phyloP scores from a whole-genome alignment of 2,113 vertebrate genomes.

The Fregetta grallaria region DNA sequence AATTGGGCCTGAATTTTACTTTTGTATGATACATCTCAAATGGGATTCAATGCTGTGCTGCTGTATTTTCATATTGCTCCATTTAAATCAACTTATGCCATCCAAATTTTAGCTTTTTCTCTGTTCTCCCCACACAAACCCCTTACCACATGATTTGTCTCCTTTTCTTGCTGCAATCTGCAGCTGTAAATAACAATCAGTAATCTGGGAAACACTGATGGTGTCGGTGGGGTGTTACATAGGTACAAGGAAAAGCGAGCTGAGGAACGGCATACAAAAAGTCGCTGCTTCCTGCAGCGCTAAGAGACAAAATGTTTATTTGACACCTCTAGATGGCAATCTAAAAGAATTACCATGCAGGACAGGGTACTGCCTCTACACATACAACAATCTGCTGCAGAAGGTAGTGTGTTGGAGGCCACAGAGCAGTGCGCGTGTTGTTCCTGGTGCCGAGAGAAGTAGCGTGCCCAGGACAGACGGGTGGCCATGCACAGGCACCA shows the following conservation, averaged over 20 bases:
- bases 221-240: not conserved
- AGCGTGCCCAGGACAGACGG: rapidly evolving
- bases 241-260: not conserved
- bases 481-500: not conserved
- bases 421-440: rapidly evolving
- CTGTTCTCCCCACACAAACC: rapidly evolving
- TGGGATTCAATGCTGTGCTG: not conserved
- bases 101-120: not conserved
- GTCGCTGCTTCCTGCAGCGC: not conserved
- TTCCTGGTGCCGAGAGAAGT: not conserved
- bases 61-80: not conserved
- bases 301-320: not conserved
- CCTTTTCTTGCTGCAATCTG: not conserved
- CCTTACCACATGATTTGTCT: not conserved
- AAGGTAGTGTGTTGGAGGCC: not conserved
- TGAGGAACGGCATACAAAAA: not conserved
- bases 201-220: not conserved
- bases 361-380: not conserved
- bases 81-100: not conserved
- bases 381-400: not conserved
- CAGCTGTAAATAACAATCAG: not conserved
- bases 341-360: not conserved
- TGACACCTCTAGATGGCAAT: not conserved
- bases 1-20: not conserved
- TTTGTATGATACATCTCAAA: not conserved